Evolutionary conservation across 1,140 invertebrate genomes (phyloP).

Genomic region (Ditylenchus dipsaci): DNA sequence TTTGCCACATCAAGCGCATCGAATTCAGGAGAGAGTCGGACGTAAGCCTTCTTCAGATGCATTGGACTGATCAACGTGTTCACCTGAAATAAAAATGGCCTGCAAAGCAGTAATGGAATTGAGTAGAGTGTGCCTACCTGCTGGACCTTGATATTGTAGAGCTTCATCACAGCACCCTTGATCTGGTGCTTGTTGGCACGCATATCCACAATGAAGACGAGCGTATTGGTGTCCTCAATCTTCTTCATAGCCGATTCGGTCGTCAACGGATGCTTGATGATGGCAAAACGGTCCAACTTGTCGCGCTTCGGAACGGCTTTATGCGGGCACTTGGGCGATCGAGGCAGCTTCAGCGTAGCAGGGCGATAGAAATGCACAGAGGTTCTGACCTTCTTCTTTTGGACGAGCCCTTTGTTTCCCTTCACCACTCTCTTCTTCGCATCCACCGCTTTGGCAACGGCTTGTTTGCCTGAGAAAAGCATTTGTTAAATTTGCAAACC

Average conservation of each 20-base stretch:
- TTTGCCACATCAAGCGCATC: too few relatives aligned
- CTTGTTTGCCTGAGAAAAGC: too few relatives aligned
- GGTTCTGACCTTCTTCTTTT: conserved; percentile 72
- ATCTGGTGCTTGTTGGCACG: conserved; percentile 96
- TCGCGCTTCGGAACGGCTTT: conserved; percentile 84
- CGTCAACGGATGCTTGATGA: conserved; percentile 95
- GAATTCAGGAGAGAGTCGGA: too few relatives aligned
- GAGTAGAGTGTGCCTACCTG: conserved; percentile 78
- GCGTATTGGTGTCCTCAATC: conserved; percentile 98
- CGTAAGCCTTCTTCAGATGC: too few relatives aligned
- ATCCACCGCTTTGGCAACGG: conserved; percentile 50
- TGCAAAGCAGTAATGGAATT: too few relatives aligned
- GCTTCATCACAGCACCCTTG: conserved; percentile 83
- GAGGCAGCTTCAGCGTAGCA: conserved; percentile 79
- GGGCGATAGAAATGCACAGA: conserved; percentile 88
- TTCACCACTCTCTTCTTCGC: conserved; percentile 56
- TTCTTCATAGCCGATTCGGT: conserved; percentile 99
- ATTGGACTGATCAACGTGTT: too few relatives aligned
- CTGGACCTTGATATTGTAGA: conserved; percentile 94
- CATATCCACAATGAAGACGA: conserved; percentile 95
- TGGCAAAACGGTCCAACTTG: conserved; percentile 93
- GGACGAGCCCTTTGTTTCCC: conserved; percentile 24
- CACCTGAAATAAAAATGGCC: too few relatives aligned
- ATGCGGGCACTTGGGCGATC: conserved; percentile 88
- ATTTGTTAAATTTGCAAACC: too few relatives aligned